Evolutionary conservation across 2,888 invertebrate species (phyloP).

Genomic region (Pegoplata infirma): DNA sequence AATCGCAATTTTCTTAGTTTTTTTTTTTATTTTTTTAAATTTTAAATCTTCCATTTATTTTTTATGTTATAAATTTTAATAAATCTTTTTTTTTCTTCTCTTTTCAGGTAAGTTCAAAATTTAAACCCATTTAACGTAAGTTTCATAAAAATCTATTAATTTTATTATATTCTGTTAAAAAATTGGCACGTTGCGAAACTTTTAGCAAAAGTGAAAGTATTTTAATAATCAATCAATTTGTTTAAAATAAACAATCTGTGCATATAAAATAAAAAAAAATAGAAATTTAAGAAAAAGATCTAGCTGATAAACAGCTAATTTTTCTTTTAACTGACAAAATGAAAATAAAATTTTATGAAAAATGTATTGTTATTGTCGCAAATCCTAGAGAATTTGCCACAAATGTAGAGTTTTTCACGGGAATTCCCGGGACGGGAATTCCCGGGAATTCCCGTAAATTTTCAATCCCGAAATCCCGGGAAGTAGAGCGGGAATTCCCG

Average conservation of each 20-base stretch:
- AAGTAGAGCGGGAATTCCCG: no score
- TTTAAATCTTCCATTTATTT: no score
- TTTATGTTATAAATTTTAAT: no score
- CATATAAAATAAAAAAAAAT: neutral
- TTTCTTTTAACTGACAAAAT: neutral
- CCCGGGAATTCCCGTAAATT: no score
- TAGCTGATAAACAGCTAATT: neutral
- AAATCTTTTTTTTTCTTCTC: neutral
- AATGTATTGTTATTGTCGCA: neutral
- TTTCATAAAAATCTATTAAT: neutral
- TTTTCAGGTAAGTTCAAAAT: conserved; percentile 20
- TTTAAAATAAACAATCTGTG: neutral
- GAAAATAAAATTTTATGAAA: neutral
- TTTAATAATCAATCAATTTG: conserved; percentile 6
- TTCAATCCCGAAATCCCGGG: no score
- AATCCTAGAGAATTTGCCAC: neutral
- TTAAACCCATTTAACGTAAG: neutral
- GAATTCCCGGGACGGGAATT: no score
- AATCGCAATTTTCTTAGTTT: no score
- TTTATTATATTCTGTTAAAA: neutral
- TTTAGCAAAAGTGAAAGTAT: neutral
- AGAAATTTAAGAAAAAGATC: neutral
- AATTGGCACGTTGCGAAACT: neutral
- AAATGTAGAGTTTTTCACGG: no score
- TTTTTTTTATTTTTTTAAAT: no score